Evolutionary conservation across 1,140 invertebrate genomes (phyloP), one percentile per base, ranked within the genome.

Genomic region (Limonius californicus): DNA sequence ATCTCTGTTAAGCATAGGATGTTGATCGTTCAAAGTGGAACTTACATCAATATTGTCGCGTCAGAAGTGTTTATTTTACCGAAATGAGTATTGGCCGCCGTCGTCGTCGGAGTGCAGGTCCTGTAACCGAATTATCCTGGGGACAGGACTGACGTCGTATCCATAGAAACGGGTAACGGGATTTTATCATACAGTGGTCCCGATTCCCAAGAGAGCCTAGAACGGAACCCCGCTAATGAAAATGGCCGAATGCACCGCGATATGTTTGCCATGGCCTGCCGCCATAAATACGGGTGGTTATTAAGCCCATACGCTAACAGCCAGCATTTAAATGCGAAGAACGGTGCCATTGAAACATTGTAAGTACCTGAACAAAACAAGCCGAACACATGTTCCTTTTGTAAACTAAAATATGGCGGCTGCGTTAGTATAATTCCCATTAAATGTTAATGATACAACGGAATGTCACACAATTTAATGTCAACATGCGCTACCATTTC

Each of bases 381-480:
- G 58, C 61, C 65, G 66, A 74, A 73, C 73, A 74, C 65, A 67
- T 74, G 72, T 72, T 71, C 68, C 67, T 66, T 74, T 74, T 72
- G 72, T 73, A 57, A 42, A 54, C 57, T 69, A 43, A 72, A 63
- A 72, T 74, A 74, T 68, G 63, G 67, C 62, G 61, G 32, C 35
- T 45, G 62, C 59, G 57, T 64, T 54, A 58, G 64, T 66, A 73
- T 73, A 74, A 73, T 69, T 73, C 70, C 69, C 73, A 74, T 74
- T 74, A 73, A 73, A 74, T 74, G 73, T 74, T 74, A 74, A 74
- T 72, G 70, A 69, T 70, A 68, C 72, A 66, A 71, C 56, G 68
- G 69, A 71, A 73, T 72, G 71, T 66, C 66, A 70, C 69, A 69
- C 70, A 71, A 70, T 72, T 73, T 70, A 68, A 72, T 70, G 68